Percentiles rank a stretch among this genome's conserved stretches.
Conservation (phyloP, 2,888 invertebrate species). For the Horisme vitalbata region DNA sequence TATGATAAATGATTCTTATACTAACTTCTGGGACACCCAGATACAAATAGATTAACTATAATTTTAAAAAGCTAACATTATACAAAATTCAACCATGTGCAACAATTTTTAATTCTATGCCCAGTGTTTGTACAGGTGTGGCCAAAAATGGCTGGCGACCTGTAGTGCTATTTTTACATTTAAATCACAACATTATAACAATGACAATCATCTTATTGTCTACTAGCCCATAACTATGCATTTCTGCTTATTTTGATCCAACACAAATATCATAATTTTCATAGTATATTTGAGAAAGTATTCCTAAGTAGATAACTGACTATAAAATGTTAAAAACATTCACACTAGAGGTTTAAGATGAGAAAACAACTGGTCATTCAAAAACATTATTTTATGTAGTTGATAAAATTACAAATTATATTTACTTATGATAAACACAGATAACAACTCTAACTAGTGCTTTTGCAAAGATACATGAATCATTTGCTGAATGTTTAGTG, state of each 20-base stretch:
- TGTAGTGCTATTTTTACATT: slow-evolving; percentile 18
- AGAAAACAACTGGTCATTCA: too few species aligned
- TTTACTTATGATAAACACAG: background rate
- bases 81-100: slow-evolving; percentile 16
- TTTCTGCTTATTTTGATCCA: slow-evolving; percentile 1
- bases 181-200: slow-evolving; percentile 15
- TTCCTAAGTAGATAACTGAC: too few species aligned
- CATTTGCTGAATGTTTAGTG: background rate
- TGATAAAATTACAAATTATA: background rate
- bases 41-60: slow-evolving; percentile 8
- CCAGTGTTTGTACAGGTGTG: slow-evolving; percentile 6
- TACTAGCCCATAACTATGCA: slow-evolving; percentile 6
- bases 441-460: background rate
- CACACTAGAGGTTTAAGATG: too few species aligned
- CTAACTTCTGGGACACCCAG: slow-evolving; percentile 6
- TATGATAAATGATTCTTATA: slow-evolving; percentile 4
- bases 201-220: slow-evolving; percentile 36
- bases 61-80: slow-evolving; percentile 17
- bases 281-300: too few species aligned
- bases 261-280: too few species aligned
- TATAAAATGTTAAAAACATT: too few species aligned
- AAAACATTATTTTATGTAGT: background rate
- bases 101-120: slow-evolving; percentile 15
- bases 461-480: too few species aligned
- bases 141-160: slow-evolving; percentile 20